Base-by-base conservation (phyloP, 2,113 vertebrate species). In the Verasper variegatus region DNA sequence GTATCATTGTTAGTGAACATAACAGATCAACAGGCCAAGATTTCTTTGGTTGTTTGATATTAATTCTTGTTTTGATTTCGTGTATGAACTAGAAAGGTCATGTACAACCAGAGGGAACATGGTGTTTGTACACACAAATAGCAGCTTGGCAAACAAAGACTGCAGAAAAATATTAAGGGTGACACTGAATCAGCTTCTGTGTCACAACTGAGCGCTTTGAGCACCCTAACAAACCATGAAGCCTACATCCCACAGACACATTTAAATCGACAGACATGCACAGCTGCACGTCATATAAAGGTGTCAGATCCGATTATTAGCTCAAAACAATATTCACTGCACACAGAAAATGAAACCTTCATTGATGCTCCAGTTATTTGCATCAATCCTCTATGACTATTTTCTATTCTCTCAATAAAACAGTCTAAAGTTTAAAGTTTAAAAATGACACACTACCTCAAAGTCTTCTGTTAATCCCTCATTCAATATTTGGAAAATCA, bases 401-500 rank as follows among this genome's bases (percentile, higher is more conserved):
- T 23, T 21, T 51, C 1, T 54, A 45, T 47, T 42, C 3, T 56
- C 5, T 40, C 54, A 18, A 51, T 31, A 31, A 18, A 49, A 37
- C 31, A 9, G 18, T 37, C 6, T 13, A n/a, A n/a, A n/a, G n/a
- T n/a, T n/a, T n/a, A n/a, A n/a, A n/a, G n/a, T n/a, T 70, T 51
- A 24, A 70, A 52, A 71, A 61, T 64, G 14, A 64, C 42, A 74
- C 64, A 51, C 49, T 21, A 20, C 7, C 14, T 35, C 40, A 56
- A 73, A 70, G 26, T n/a, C 21, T 21, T 40, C 2, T 64, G 23
- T 68, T 61, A 61, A 65, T 21, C 49, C 61, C 18, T 71, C 18
- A 66, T 74, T 72, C 21, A 51, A 54, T 37, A 27, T 13, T 57
- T 27, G 37, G 35, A 54, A 73, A 56, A 71, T 52, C 54, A 12